A percentile compares a stretch with the other conserved stretches of the same genome.
These are phyloP conservation scores for Notarius quadriscutis DNA, from an alignment of 2,113 vertebrate species.

Conservation along the genomic window DNA sequence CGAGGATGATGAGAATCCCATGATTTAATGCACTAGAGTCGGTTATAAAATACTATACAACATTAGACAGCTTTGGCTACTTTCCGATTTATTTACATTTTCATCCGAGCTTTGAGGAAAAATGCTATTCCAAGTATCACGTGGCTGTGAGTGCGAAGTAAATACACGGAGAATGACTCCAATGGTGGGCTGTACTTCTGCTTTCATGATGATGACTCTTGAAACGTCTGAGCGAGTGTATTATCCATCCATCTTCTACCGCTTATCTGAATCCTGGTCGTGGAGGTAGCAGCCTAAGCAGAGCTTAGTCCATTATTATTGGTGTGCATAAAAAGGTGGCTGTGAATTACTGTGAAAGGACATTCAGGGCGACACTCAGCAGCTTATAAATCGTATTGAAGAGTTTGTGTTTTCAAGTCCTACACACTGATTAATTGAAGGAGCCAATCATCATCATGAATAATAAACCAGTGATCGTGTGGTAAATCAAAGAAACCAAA, in stretches of 20 bases:
- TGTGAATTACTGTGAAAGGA: background rate
- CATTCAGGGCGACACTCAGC: background rate
- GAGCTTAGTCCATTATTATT: too few relatives aligned
- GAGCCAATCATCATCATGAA: background rate
- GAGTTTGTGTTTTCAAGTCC: background rate
- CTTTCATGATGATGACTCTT: background rate
- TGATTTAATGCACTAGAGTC: too few relatives aligned
- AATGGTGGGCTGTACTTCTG: too few relatives aligned
- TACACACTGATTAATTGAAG: background rate
- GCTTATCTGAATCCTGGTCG: too few relatives aligned
- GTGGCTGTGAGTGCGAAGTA: too few relatives aligned
- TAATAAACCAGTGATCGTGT: background rate
- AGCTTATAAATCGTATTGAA: background rate
- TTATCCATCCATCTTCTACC: background rate
- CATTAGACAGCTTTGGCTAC: background rate
- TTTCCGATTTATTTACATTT: background rate
- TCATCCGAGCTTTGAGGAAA: background rate
- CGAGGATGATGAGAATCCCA: background rate
- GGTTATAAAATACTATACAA: too few relatives aligned
- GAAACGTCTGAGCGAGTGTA: background rate
- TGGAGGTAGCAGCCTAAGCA: too few relatives aligned
- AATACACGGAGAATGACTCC: background rate
- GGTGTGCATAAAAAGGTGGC: background rate
- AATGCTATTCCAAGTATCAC: background rate
- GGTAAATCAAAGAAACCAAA: background rate